Conservation (phyloP, 2,888 invertebrate genomes). For the Heliothis peltigera region DNA sequence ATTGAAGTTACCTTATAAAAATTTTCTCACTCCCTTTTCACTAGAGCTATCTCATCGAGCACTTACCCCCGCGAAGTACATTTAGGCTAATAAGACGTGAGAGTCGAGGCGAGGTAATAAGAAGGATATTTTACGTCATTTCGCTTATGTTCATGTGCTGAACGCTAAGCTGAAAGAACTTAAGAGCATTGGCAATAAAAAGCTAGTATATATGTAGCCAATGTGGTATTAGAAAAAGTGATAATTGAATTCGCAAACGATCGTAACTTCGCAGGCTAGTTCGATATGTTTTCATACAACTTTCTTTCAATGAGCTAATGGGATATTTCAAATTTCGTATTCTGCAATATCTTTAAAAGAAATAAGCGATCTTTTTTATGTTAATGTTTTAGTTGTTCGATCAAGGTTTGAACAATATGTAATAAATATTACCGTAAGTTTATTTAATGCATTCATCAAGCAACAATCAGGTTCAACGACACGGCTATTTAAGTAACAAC, state of each 20-base stretch:
- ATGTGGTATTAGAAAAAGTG: background rate
- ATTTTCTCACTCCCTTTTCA: conserved; percentile 24
- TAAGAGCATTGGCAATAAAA: conserved; percentile 4
- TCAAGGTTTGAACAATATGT: background rate
- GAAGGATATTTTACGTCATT: conserved; percentile 40
- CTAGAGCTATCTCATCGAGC: conserved; percentile 19
- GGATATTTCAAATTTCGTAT: background rate
- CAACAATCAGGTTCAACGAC: conserved; percentile 79
- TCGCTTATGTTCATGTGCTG: conserved; percentile 7
- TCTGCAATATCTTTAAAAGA: background rate
- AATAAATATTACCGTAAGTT: conserved; percentile 41
- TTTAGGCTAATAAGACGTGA: conserved; percentile 43
- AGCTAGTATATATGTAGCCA: background rate
- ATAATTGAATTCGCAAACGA: background rate
- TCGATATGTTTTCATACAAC: background rate
- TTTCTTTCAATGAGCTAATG: background rate
- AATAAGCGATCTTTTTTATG: background rate
- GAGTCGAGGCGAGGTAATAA: conserved; percentile 24
- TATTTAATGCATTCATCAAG: conserved; percentile 63
- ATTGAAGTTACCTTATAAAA: conserved; percentile 22
- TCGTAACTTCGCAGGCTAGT: background rate
- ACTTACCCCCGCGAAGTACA: conserved; percentile 32
- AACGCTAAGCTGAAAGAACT: background rate
- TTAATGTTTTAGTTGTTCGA: background rate
- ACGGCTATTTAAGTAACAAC: conserved; percentile 74